Base-by-base conservation (phyloP, 2,888 invertebrate species). In the Rhyacophila evoluta region DNA sequence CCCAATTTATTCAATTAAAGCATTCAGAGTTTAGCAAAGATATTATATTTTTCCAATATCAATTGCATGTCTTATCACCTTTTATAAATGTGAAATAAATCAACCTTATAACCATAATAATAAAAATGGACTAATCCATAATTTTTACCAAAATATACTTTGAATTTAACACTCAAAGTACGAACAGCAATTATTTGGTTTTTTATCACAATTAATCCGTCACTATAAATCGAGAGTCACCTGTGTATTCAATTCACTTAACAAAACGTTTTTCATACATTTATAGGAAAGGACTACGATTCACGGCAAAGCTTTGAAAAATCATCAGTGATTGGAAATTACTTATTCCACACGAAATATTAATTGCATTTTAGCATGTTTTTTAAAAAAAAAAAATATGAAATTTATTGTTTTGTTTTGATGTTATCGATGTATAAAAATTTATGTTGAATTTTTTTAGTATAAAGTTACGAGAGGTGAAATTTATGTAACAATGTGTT, bases 281-380 rank as follows among this genome's bases (percentile, higher is more conserved):
- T 82, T 82, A 38, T 82, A 82, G 82, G 82, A 80, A 81, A 80
- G 80, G 82, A 79, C 78, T 77, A 37, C 71, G 72, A n/a, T n/a
- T n/a, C n/a, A 70, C 80, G 36, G 79, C 78, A 72, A 82, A 79
- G 77, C 81, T 82, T 68, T 82, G 81, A 82, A 77, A 79, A 75
- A 72, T 72, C 36, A 15, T 3, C 69, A 69, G 28, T 15, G 12
- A 33, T 69, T 69, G 69, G 69, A 69, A 69, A 69, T 28, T 27
- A 41, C 19, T 25, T 55, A 55, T 55, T 55, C 55, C 25, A 55
- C 15, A 55, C 19, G 6, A 33, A 33, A 55, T 19, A 55, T 55
- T 41, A 10, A 28, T 28, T 69, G 6, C n/a, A n/a, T 29, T 12
- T 29, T 33, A n/a, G n/a, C 15, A 28, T 29, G 27, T 29, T 12